Evolutionary conservation across 2,888 invertebrate species (phyloP), one percentile per base, ranked within the genome.

Genomic region (Leucophenga maculata): DNA sequence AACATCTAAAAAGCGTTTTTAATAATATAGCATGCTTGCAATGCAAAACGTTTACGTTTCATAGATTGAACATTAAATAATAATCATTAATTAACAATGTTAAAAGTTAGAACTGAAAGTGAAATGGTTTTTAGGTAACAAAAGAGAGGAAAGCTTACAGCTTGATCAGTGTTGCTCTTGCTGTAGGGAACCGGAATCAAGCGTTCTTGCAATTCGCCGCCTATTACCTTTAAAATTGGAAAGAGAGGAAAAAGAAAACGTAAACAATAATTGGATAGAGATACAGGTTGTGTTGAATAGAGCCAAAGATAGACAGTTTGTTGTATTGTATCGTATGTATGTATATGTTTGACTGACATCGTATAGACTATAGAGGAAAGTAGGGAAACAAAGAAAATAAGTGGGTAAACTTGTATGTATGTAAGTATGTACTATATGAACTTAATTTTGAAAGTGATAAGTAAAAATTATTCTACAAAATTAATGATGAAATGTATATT

Each of bases 111-210:
- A 32, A 32, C 32, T 44, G 65, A 65, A 72, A 79, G 75, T 75
- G 72, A 73, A 79, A 80, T 86, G 88, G 86, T 78, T 80, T 32
- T 46, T 46, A 68, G 20, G 18, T 31, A 50, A 75, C 72, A 78
- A 73, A 75, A 76, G 74, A 75, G 75, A 79, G 78, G 71, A 83
- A 91, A 92, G 92, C 98, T 98, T 98, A 98, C 98, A 96, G 97
- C 97, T 95, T 98, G 98, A 93, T 98, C 98, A 92, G 97, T 98
- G 91, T 97, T 97, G 92, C 96, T 97, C 95, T 97, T 97, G 97
- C 97, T 97, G 95, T 97, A 97, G 91, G 97, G 98, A 92, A 98
- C 97, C 92, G 98, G 97, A 91, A 98, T 97, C 94, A 98, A 96
- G 92, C 97, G 96, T 93, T 97, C 97, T 94, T 97, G 97, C 93